These are phyloP conservation scores for Fragum sueziense DNA, from an alignment of 2,888 invertebrate species.

Conservation along the genomic window DNA sequence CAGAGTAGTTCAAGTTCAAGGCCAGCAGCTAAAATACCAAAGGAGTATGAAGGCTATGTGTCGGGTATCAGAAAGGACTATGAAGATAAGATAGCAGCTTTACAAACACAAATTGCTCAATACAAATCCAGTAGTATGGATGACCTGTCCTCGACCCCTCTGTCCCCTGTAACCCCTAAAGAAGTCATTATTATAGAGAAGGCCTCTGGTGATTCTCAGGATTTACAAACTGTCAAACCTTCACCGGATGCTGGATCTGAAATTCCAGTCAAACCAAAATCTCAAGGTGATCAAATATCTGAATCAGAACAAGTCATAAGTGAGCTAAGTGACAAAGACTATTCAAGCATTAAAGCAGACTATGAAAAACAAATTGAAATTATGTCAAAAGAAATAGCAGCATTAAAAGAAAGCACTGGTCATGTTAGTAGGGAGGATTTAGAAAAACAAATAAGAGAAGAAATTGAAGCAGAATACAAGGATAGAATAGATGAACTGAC, in stretches of 20 bases:
- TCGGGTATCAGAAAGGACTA: slow-evolving; percentile 53
- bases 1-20: slow-evolving; percentile 32
- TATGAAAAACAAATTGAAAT: slow-evolving; percentile 58
- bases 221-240: slow-evolving; percentile 6
- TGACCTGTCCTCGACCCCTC: not conserved
- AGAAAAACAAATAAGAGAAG: slow-evolving; percentile 43
- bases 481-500: slow-evolving; percentile 54
- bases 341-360: slow-evolving; percentile 37
- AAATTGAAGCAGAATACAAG: slow-evolving; percentile 57
- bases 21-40: slow-evolving; percentile 33
- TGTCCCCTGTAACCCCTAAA: slow-evolving; percentile 36
- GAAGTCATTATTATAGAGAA: slow-evolving; percentile 9
- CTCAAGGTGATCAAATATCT: slow-evolving; percentile 42
- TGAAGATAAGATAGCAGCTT: slow-evolving; percentile 50
- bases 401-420: slow-evolving; percentile 24
- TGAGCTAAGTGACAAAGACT: slow-evolving; percentile 34
- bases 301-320: slow-evolving; percentile 39
- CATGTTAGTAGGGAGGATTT: slow-evolving; percentile 27
- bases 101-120: slow-evolving; percentile 61
- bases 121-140: slow-evolving; percentile 42
- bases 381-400: slow-evolving; percentile 45
- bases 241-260: slow-evolving; percentile 33
- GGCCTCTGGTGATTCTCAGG: slow-evolving; percentile 20
- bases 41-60: slow-evolving; percentile 59
- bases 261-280: slow-evolving; percentile 25